Evolutionary conservation across 2,888 invertebrate species (phyloP).

Genomic region (Tromatobia lineatoria): DNA sequence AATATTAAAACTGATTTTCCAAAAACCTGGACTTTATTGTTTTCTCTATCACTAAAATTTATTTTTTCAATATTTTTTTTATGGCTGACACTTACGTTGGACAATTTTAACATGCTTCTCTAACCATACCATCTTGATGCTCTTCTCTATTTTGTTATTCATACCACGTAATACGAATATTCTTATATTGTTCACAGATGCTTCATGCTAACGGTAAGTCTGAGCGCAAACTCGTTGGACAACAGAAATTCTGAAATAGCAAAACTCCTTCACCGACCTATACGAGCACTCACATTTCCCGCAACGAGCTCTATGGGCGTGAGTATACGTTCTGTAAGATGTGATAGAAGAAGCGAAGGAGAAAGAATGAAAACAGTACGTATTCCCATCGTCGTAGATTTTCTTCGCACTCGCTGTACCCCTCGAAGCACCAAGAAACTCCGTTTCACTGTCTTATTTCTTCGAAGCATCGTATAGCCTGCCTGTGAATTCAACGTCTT

Average conservation of each 20-base stretch:
- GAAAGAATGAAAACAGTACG: neutral
- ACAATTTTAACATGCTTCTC: too few species aligned
- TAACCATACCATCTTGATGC: too few species aligned
- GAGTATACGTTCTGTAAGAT: conserved; percentile 68
- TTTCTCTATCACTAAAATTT: too few species aligned
- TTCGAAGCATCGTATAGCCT: conserved; percentile 90
- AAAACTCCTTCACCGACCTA: conserved; percentile 81
- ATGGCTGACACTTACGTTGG: too few species aligned
- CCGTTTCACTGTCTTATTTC: conserved; percentile 91
- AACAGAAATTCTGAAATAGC: conserved; percentile 80
- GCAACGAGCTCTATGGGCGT: conserved; percentile 83
- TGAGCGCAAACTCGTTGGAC: conserved; percentile 58
- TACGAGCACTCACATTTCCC: conserved; percentile 82
- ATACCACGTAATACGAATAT: neutral
- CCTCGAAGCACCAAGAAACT: conserved; percentile 89
- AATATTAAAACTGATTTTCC: too few species aligned
- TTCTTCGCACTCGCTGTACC: conserved; percentile 91
- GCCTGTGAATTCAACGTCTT: conserved; percentile 87
- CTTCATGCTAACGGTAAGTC: conserved; percentile 65
- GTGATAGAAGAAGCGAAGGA: neutral
- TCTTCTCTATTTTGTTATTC: neutral
- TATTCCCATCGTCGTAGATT: conserved; percentile 85
- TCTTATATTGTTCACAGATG: conserved; percentile 50
- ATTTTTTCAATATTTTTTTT: too few species aligned
- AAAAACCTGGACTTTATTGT: too few species aligned